Percentiles rank a stretch among this genome's conserved stretches.
Evolutionary conservation across 2,888 invertebrate species (phyloP).

Genomic region (Orthosia cruda): DNA sequence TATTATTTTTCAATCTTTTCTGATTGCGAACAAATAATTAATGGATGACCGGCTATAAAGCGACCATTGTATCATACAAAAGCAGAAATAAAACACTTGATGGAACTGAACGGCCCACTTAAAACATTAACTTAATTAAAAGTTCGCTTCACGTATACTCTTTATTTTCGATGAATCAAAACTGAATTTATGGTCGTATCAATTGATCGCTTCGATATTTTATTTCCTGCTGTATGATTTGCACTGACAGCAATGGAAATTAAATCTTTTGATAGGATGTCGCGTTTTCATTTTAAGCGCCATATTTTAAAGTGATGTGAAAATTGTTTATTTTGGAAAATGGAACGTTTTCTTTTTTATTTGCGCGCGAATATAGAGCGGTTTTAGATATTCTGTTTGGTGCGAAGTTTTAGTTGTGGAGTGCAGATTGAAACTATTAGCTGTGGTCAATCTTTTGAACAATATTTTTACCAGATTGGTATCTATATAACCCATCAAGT

Average conservation of each 20-base stretch:
- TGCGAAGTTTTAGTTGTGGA: not conserved
- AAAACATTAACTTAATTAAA: constrained; percentile 53
- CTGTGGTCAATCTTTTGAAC: not conserved
- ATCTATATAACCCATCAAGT: too few relatives aligned
- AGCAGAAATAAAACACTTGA: constrained; percentile 10
- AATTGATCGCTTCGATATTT: constrained; percentile 59
- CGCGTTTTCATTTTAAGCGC: constrained; percentile 46
- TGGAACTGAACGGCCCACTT: constrained; percentile 16
- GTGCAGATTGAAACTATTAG: not conserved
- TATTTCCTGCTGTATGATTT: constrained; percentile 56
- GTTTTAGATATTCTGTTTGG: constrained; percentile 32
- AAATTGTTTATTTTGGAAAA: constrained; percentile 36
- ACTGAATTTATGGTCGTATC: constrained; percentile 53
- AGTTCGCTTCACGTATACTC: constrained; percentile 31
- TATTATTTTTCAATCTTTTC: not conserved
- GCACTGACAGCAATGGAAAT: constrained; percentile 66
- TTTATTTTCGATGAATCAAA: constrained; percentile 49
- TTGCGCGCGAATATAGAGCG: not conserved
- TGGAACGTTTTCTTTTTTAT: not conserved
- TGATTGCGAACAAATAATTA: not conserved
- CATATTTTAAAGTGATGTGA: constrained; percentile 41
- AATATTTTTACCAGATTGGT: not conserved
- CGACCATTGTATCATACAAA: constrained; percentile 8
- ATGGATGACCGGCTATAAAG: not conserved
- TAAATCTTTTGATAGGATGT: constrained; percentile 64